Conservation (phyloP, 2,888 invertebrate species). For the Agrochola lychnidis region DNA sequence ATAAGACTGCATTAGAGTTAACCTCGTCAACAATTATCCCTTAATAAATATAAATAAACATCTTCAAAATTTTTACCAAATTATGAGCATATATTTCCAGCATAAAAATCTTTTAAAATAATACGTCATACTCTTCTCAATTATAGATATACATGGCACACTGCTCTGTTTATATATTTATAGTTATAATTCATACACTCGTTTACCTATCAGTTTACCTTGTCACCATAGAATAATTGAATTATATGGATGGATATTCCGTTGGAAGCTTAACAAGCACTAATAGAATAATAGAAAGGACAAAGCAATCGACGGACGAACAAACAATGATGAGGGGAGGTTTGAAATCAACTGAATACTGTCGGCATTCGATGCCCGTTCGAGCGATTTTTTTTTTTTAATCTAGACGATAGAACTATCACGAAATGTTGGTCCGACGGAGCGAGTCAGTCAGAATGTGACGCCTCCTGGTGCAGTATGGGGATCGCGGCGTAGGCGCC, state of each 20-base stretch:
- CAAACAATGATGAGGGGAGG: conserved; percentile 37
- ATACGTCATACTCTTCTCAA: conserved; percentile 86
- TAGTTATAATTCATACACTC: conserved; percentile 82
- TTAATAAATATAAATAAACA: conserved; percentile 88
- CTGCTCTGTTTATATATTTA: conserved; percentile 86
- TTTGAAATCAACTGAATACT: conserved; percentile 70
- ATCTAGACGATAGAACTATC: conserved; percentile 79
- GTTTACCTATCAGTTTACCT: conserved; percentile 87
- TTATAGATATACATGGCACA: conserved; percentile 90
- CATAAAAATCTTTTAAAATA: conserved; percentile 87
- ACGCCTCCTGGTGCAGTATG: conserved; percentile 48
- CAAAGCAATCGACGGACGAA: conserved; percentile 67
- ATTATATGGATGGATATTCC: conserved; percentile 90
- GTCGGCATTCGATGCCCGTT: conserved; percentile 82
- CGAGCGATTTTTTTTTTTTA: conserved; percentile 66
- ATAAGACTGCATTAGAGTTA: conserved; percentile 81
- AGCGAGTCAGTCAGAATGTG: conserved; percentile 49
- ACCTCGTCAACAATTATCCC: conserved; percentile 82
- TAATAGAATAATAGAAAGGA: conserved; percentile 74
- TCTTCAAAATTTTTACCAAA: conserved; percentile 89
- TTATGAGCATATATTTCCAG: conserved; percentile 89
- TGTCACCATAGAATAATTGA: conserved; percentile 90
- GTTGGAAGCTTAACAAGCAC: conserved; percentile 88
- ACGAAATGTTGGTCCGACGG: conserved; percentile 85
- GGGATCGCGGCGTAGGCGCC: conserved; percentile 50